Base-by-base conservation (phyloP, 2,113 vertebrate genomes). In the Patagioenas fasciata region DNA sequence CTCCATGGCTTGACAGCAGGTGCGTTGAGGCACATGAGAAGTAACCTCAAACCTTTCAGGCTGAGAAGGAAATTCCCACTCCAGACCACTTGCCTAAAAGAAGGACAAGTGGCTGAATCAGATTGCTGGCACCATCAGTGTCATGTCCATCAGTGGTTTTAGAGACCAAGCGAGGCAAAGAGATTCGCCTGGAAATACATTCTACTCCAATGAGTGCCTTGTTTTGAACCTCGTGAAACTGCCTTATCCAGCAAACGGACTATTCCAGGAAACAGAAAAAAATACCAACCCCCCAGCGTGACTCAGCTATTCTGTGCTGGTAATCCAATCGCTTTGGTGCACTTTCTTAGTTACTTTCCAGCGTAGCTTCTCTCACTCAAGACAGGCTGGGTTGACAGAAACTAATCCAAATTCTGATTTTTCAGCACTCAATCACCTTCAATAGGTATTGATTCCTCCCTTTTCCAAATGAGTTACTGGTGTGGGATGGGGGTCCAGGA, bases 401-500 rank as follows among this genome's bases (percentile, higher is more conserved):
- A 54, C 19, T 1, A 93, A 80, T 36, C 54, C 31, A 50, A 93
- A 91, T 93, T 80, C 62, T 93, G 75, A 93, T 62, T 87, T 83
- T 64, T 75, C 86, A 95, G 94, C 80, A 91, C 48, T 69, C 91
- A 91, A 61, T 82, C 81, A 88, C 48, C 60, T 85, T 74, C 61
- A 79, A 85, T 48, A 88, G 44, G 11, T 90, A 95, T 91, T 0
- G 29, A 93, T 93, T 93, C 19, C 6, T 71, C 19, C 25, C 34
- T 81, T 66, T 80, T 66, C 48, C 40, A 92, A 6, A 1, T 72
- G 47, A 85, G 50, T 23, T 82, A 61, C 62, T 80, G 19, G 31
- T 1, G 3, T 61, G 48, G 60, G 32, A 51, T 61, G 29, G 26
- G 13, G 6, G 13, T 53, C 67, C 57, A 80, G 57, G 50, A 83